Evolutionary conservation across 2,888 invertebrate genomes (phyloP).

Genomic region (Spicauda simplicius): DNA sequence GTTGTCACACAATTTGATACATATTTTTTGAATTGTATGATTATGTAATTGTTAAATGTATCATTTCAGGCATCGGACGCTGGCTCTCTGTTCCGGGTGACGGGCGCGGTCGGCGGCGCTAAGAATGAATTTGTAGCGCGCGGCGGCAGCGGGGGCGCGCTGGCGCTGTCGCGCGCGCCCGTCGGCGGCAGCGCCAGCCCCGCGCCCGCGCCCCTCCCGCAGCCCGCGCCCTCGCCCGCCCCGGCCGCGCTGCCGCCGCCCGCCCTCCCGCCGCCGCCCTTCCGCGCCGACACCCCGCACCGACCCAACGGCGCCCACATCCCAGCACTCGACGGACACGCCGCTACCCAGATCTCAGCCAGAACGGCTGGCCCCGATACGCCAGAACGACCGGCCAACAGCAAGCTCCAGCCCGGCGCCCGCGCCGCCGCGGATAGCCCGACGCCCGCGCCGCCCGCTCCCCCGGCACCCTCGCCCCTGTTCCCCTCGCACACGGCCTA

Average conservation of each 20-base stretch:
- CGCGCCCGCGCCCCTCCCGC: constrained; percentile 87
- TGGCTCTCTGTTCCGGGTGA: constrained; percentile 76
- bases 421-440: constrained; percentile 78
- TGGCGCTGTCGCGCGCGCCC: constrained; percentile 86
- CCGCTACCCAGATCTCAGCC: constrained; percentile 75
- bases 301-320: constrained; percentile 74
- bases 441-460: constrained; percentile 76
- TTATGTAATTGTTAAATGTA: too few relatives aligned
- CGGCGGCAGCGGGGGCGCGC: constrained; percentile 87
- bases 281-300: constrained; percentile 82
- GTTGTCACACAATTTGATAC: too few relatives aligned
- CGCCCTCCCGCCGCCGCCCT: constrained; percentile 88
- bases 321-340: constrained; percentile 74
- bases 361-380: constrained; percentile 74
- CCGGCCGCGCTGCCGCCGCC: constrained; percentile 88
- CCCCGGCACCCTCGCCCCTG: constrained; percentile 73
- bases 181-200: constrained; percentile 86
- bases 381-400: constrained; percentile 75
- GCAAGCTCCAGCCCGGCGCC: constrained; percentile 76
- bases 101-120: constrained; percentile 89
- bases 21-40: too few relatives aligned
- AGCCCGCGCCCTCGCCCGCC: constrained; percentile 89
- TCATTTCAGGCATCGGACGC: constrained; percentile 73
- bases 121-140: constrained; percentile 86
- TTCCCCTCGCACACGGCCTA: constrained; percentile 78